phyloP scores from a whole-genome alignment of 2,797 vertebrate genomes.

The Oryzias dopingdopingensis region DNA sequence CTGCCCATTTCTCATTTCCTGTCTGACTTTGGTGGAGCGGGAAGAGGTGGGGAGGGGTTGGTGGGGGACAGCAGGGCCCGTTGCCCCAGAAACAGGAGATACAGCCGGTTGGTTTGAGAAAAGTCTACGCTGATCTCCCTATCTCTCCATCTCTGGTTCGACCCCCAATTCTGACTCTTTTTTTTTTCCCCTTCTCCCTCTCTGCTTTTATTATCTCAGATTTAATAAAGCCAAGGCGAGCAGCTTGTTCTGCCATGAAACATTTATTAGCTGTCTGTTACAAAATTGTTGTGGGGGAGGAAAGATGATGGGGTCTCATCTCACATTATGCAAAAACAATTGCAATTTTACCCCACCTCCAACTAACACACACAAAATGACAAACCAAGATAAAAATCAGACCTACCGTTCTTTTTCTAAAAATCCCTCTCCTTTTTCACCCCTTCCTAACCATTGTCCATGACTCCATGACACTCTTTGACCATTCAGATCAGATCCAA shows the following conservation, averaged over 20 bases:
- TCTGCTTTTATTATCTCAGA: constrained; percentile 90
- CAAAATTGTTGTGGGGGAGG: constrained; percentile 88
- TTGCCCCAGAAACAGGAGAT: constrained; percentile 87
- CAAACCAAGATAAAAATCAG: constrained; percentile 33
- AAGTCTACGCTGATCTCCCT: constrained; percentile 77
- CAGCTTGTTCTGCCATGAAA: constrained; percentile 92
- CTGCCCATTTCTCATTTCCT: constrained; percentile 91
- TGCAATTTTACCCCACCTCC: constrained; percentile 70
- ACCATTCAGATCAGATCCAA: constrained; percentile 19
- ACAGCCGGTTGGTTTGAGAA: constrained; percentile 80
- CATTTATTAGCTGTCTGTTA: constrained; percentile 95
- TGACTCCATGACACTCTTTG: constrained; percentile 23
- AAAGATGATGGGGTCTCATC: constrained; percentile 83
- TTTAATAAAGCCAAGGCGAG: constrained; percentile 90
- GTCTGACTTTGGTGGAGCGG: constrained; percentile 83
- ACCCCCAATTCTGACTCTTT: constrained; percentile 70
- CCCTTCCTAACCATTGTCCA: constrained; percentile 19
- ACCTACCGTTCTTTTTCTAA: constrained; percentile 37
- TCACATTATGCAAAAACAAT: constrained; percentile 87
- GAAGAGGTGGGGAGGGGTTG: constrained; percentile 66
- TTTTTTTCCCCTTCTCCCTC: constrained; percentile 58
- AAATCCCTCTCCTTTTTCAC: too few species aligned
- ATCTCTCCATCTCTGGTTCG: constrained; percentile 66
- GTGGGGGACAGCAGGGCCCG: constrained; percentile 76
- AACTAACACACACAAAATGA: not conserved